Conservation (phyloP, 2,113 vertebrate genomes). For the Heliornis fulica region DNA sequence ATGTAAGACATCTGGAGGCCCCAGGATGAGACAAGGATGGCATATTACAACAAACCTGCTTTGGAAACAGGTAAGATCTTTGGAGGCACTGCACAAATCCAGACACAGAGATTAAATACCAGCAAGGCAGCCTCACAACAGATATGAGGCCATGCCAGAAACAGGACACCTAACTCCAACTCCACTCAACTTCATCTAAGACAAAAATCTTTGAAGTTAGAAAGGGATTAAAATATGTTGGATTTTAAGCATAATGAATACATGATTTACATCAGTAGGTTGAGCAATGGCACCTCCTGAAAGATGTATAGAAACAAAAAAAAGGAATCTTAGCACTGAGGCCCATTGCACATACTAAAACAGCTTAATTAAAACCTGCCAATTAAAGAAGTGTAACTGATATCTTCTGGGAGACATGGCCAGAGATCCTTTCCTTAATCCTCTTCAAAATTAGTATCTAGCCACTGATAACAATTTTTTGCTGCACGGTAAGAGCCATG, state of each 20-base stretch:
- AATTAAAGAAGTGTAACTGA: background rate
- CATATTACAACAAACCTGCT: background rate
- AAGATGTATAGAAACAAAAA: background rate
- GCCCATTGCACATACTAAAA: background rate
- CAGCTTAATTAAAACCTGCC: background rate
- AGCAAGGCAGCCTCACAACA: background rate
- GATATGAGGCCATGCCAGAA: background rate
- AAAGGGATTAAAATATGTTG: background rate
- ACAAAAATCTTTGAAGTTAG: background rate
- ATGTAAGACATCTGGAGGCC: too few relatives aligned
- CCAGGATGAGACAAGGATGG: too few relatives aligned
- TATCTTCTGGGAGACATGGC: background rate
- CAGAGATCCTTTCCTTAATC: background rate
- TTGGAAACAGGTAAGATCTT: background rate
- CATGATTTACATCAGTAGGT: background rate
- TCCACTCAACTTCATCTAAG: background rate
- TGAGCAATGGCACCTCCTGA: background rate
- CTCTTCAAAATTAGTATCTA: background rate
- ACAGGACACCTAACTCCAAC: background rate
- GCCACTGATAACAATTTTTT: background rate
- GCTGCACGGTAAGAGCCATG: background rate
- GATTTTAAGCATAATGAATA: background rate
- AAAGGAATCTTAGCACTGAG: background rate
- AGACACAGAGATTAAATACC: slow-evolving; percentile 14
- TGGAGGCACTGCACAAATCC: background rate